phyloP scores from a whole-genome alignment of 2,113 vertebrate species.

The Abramis brama region DNA sequence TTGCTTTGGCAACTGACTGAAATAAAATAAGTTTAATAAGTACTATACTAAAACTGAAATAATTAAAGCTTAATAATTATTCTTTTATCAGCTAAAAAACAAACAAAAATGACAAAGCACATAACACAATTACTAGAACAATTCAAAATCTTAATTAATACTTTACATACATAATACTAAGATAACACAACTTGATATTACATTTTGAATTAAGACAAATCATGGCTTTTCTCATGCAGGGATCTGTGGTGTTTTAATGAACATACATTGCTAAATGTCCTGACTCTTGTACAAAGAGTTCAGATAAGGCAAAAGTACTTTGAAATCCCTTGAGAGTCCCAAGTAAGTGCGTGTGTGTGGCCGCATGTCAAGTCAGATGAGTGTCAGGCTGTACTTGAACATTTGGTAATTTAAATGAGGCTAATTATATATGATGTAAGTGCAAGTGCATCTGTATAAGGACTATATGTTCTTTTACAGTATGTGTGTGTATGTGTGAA shows the following conservation, averaged over 20 bases:
- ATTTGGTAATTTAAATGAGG: slow-evolving; percentile 64
- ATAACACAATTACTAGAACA: not conserved
- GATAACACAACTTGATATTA: not conserved
- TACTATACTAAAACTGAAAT: not conserved
- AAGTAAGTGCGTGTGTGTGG: slow-evolving; percentile 11
- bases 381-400: slow-evolving; percentile 60
- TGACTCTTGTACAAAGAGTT: slow-evolving; percentile 20
- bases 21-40: not conserved
- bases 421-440: slow-evolving; percentile 61
- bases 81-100: no score
- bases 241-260: not conserved
- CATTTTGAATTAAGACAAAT: not conserved
- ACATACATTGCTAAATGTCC: slow-evolving; percentile 8
- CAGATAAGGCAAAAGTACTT: slow-evolving; percentile 24
- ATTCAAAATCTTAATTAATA: not conserved
- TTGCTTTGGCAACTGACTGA: not conserved
- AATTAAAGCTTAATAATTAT: not conserved
- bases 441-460: slow-evolving; percentile 18
- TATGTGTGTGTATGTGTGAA: not conserved
- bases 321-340: not conserved
- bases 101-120: no score
- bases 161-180: not conserved
- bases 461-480: not conserved
- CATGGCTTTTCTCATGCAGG: not conserved
- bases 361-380: slow-evolving; percentile 65